A percentile compares a stretch with the other conserved stretches of the same genome.
These are phyloP conservation scores for Proterorhinus semilunaris DNA, from an alignment of 2,113 vertebrate genomes.

Conservation along the genomic window DNA sequence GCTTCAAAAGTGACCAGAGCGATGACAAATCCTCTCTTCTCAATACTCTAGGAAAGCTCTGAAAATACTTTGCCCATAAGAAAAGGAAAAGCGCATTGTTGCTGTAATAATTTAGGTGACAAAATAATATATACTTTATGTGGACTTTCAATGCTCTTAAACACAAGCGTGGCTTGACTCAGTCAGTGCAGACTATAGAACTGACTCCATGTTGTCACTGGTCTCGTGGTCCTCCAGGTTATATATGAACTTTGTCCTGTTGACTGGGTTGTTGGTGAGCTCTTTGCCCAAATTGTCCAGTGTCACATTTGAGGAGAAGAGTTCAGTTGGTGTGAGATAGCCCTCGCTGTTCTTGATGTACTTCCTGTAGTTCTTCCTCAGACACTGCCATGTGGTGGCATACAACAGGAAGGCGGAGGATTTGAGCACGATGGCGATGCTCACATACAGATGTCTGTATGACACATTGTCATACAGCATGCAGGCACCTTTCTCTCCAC, in stretches of 20 bases:
- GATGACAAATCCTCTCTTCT: not conserved
- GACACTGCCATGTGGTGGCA: conserved; percentile 75
- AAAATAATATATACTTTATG: conserved; percentile 28
- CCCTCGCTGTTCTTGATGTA: conserved; percentile 78
- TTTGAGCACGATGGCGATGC: conserved; percentile 78
- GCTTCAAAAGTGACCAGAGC: conserved; percentile 6
- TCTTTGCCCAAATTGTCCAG: conserved; percentile 76
- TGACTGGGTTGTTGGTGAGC: conserved; percentile 65
- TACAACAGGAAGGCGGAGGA: conserved; percentile 73
- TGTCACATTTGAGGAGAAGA: conserved; percentile 75
- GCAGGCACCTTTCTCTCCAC: conserved; percentile 74
- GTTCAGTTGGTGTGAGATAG: conserved; percentile 73
- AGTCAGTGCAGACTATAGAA: conserved; percentile 62
- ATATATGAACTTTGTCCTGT: conserved; percentile 78
- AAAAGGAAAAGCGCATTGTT: conserved; percentile 16
- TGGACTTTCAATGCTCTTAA: conserved; percentile 26
- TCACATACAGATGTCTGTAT: conserved; percentile 78
- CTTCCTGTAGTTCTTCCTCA: conserved; percentile 75
- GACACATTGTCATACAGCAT: conserved; percentile 78
- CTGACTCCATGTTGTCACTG: conserved; percentile 77
- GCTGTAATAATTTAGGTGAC: conserved; percentile 25
- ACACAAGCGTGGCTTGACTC: conserved; percentile 14
- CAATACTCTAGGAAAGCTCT: not conserved
- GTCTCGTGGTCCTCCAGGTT: conserved; percentile 74
- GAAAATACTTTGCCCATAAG: conserved; percentile 9